These are phyloP conservation scores for Calliopsis andreniformis DNA, from an alignment of 1,140 invertebrate genomes.

Conservation along the genomic window DNA sequence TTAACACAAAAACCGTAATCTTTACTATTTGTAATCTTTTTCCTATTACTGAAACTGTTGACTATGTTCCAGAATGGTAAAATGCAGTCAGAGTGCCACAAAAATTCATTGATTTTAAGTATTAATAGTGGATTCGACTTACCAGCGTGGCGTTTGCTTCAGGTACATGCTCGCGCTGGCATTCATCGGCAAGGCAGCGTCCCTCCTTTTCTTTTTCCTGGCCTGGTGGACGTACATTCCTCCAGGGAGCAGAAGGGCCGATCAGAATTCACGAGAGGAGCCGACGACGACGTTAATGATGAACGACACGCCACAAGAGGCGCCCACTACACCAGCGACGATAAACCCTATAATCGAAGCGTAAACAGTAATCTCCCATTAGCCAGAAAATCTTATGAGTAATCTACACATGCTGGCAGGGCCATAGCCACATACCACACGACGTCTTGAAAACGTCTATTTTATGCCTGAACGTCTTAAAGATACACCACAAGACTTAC, in stretches of 20 bases:
- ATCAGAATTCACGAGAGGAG: conserved; percentile 56
- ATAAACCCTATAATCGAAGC: conserved; percentile 52
- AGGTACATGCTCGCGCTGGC: conserved; percentile 87
- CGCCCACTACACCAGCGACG: conserved; percentile 33
- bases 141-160: conserved; percentile 34
- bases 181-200: conserved; percentile 84
- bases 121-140: too few relatives aligned
- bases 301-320: conserved; percentile 50
- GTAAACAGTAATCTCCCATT: conserved; percentile 9
- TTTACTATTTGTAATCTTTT: too few relatives aligned
- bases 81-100: too few relatives aligned
- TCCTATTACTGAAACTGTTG: too few relatives aligned
- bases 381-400: background rate
- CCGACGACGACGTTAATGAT: conserved; percentile 64
- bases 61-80: too few relatives aligned
- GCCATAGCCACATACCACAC: too few relatives aligned
- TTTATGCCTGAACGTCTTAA: too few relatives aligned
- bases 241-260: conserved; percentile 74
- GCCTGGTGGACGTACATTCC: conserved; percentile 88
- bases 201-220: conserved; percentile 85
- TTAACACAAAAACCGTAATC: too few relatives aligned
- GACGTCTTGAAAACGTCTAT: too few relatives aligned
- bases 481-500: too few relatives aligned
- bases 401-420: background rate
- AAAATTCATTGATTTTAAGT: too few relatives aligned